A percentile compares a stretch with the other conserved stretches of the same genome.
Evolutionary conservation across 2,888 invertebrate species (phyloP).

Genomic region (Thecocarcelia acutangulata): DNA sequence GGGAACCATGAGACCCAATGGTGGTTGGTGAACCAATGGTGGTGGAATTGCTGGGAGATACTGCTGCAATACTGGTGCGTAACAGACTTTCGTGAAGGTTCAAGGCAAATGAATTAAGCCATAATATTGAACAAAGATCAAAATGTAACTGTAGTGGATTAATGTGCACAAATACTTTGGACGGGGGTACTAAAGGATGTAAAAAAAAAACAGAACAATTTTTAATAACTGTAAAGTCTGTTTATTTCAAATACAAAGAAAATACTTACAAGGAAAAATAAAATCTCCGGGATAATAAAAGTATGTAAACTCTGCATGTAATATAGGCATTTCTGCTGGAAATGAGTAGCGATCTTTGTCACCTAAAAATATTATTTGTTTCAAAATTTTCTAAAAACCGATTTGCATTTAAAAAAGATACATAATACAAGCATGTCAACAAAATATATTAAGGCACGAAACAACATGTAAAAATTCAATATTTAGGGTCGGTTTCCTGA

Average conservation of each 20-base stretch:
- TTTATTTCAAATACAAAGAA: not conserved
- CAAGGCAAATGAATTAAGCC: slow-evolving; percentile 96
- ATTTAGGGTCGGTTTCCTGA: too few species aligned
- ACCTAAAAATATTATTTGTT: slow-evolving; percentile 83
- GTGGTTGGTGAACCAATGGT: slow-evolving; percentile 63
- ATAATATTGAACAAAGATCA: slow-evolving; percentile 93
- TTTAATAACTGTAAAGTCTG: too few species aligned
- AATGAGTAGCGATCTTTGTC: slow-evolving; percentile 90
- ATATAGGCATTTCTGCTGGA: slow-evolving; percentile 93
- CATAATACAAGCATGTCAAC: too few species aligned
- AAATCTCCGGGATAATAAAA: slow-evolving; percentile 97
- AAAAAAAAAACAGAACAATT: not conserved
- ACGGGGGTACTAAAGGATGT: slow-evolving; percentile 92
- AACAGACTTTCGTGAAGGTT: slow-evolving; percentile 90
- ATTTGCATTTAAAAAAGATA: too few species aligned
- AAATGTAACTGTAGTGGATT: slow-evolving; percentile 94
- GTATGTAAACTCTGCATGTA: slow-evolving; percentile 98
- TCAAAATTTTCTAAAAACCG: too few species aligned
- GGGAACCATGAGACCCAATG: slow-evolving; percentile 62
- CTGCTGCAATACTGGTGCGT: slow-evolving; percentile 81
- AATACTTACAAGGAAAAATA: slow-evolving; percentile 89
- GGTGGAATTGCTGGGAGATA: slow-evolving; percentile 66
- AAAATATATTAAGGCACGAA: too few species aligned
- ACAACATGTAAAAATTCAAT: too few species aligned
- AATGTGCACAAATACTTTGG: slow-evolving; percentile 94